These are phyloP conservation scores for Hylyphantes graminicola DNA, from an alignment of 1,140 invertebrate species.

Conservation along the genomic window DNA sequence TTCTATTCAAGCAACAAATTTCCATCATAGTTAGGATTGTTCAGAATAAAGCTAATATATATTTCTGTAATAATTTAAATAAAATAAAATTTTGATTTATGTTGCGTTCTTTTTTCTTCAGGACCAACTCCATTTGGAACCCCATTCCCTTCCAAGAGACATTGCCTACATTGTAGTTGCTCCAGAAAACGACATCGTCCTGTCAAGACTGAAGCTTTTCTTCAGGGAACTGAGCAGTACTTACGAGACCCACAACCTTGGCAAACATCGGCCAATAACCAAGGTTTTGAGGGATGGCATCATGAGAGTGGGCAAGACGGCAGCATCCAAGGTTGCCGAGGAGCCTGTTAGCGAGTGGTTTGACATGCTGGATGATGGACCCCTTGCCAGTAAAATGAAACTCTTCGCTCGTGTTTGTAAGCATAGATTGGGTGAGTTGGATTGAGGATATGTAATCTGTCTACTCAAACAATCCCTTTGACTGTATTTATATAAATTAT, in stretches of 20 bases:
- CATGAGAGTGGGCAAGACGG: conserved; percentile 81
- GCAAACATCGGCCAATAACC: conserved; percentile 62
- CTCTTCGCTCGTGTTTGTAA: conserved; percentile 55
- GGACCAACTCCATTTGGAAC: conserved; percentile 91
- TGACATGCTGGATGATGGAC: conserved; percentile 77
- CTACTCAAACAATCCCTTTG: too few species aligned
- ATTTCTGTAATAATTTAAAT: too few species aligned
- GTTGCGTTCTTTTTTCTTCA: conserved; percentile 5
- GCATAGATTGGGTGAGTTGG: conserved; percentile 45
- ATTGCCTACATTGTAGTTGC: conserved; percentile 94
- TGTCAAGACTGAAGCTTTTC: conserved; percentile 82
- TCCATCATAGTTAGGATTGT: too few species aligned
- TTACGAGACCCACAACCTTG: conserved; percentile 78
- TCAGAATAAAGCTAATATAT: too few species aligned
- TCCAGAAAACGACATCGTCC: conserved; percentile 88
- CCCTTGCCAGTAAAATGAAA: conserved; percentile 82
- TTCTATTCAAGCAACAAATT: too few species aligned
- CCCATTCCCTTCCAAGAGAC: conserved; percentile 91
- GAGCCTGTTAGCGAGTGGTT: conserved; percentile 92
- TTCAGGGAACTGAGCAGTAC: conserved; percentile 92
- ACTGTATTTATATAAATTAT: too few species aligned
- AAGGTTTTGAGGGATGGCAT: conserved; percentile 75
- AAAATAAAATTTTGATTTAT: neutral
- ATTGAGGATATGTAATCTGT: too few species aligned
- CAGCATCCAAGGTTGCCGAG: conserved; percentile 73